Base-by-base conservation (phyloP, 2,888 invertebrate species). In the Coronaproctus castanopsis region DNA sequence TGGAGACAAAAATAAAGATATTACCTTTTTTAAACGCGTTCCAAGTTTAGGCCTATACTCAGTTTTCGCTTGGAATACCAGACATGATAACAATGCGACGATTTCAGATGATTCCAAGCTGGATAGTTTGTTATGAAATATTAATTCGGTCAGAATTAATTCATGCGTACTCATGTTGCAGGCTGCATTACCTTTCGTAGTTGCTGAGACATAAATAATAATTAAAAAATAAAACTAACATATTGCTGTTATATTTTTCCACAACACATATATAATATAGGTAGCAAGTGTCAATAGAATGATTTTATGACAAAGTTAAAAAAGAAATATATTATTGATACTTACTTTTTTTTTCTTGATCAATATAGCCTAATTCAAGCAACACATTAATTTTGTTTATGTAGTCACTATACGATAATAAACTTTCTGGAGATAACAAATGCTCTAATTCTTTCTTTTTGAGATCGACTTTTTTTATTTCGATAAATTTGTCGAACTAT, bases 131-230 rank as follows among this genome's bases (percentile, higher is more conserved):
- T 95, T 92, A 63, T 88, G 81, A 66, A 96, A 82, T 49, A 97
- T 85, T 54, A 98, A 74, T 71, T 98, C 97, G 0, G 97, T 96
- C 62, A 97, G 84, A 57, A 98, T 78, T 21, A 98, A 75, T 71
- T 92, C 96, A 55, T 76, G 74, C 66, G 80, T 84, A 52, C 87
- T 84, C 79, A 91, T 87, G 73, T 85, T 83, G 67, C 89, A 84
- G 1, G 90, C 90, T 1, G 90, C 87, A 61, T 84, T 78, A 1
- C 92, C 92, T 73, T 88, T 88, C 57, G 58, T 56, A 22, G 54
- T 61, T 53, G 56, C 55, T 60, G 2, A 51, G 57, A 54, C 36
- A n/a, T n/a, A n/a, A n/a, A n/a, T n/a, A n/a, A n/a, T n/a, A n/a
- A n/a, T n/a, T n/a, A n/a, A n/a, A n/a, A n/a, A n/a, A n/a, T n/a